Base-by-base conservation (phyloP, 1,140 invertebrate species). In the Ceratoteleas bidentatus region DNA sequence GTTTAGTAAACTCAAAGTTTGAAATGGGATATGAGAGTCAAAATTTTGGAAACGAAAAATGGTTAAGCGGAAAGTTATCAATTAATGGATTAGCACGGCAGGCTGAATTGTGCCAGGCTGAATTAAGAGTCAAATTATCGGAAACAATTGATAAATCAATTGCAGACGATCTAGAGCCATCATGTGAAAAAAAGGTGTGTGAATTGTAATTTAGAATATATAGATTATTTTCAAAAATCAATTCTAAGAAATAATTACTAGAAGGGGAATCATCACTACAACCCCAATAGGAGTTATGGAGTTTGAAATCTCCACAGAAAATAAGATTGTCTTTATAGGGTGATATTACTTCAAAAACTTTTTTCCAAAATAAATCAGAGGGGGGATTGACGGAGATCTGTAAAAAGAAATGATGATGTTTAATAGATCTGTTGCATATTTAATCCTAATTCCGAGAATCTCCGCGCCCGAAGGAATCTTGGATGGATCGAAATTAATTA, bases 261-360 rank as follows among this genome's bases (percentile, higher is more conserved):
- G 54, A 38, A 0, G 33, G 11, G 0, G 53, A 58, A 60, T 47
- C 14, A 4, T 6, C 2, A 9, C 9, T 0, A 40, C 15, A 56
- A 13, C 56, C 66, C 66, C 43, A 70, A 13, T 15, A 56, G 7
- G 56, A 8, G 24, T 45, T 58, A 40, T 70, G 66, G 0, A 60
- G n/a, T 14, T 70, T 70, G 11, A 70, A 70, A 40, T 70, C 66
- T 5, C 66, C 66, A 33, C 54, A 38, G 0, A 70, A 10, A 10
- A 60, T 24, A 6, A 70, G 13, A 14, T 52, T 70, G 14, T 60
- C 6, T n/a, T 10, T 36, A 62, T 43, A 50, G 36, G 60, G 32
- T 2, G 36, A 15, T 6, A 62, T 34, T 14, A 62, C 1, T 36
- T 62, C 10, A 62, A 62, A 62, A 62, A 62, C 49, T 14, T 14